Base-by-base conservation (phyloP, 2,888 invertebrate species). In the Drosophila lutescens region DNA sequence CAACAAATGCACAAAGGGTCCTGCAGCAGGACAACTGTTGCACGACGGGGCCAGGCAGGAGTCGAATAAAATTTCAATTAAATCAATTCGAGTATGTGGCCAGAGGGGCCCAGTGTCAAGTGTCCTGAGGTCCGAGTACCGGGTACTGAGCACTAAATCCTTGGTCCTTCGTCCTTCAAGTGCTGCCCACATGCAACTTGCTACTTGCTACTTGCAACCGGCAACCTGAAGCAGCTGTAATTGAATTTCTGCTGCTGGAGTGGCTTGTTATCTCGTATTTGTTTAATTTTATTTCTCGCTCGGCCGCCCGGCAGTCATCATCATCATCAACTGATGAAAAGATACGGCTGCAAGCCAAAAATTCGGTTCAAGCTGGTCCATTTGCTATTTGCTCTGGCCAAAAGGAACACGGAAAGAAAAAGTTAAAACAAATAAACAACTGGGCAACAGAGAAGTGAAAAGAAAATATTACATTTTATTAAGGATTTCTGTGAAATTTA, bases 251-350 rank as follows among this genome's bases (percentile, higher is more conserved):
- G 36, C 67, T 68, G 55, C 65, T 71, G 51, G 34, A 75, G 80
- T 60, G 68, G 70, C 73, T 73, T 83, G 76, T 80, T 80, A 80
- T 78, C 80, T 73, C 51, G 47, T 77, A 63, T 73, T 86, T 83
- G 84, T 86, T 86, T 86, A 72, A 78, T 80, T 86, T 80, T 83
- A 71, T 60, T 67, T 70, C 70, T 70, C 59, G 71, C 74, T 71
- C 60, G 51, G 47, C 17, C 60, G 70, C 53, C 36, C 36, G 50
- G 41, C 65, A 61, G 61, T 69, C 72, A 61, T 71, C 72, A 61
- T 55, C 55, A 68, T 71, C 72, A 61, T 55, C 55, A 68, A 46
- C 55, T 68, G 66, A 66, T 66, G 68, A 32, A 66, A 66, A 67
- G 66, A 66, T 68, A 55, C 65, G 38, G 46, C 65, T 47, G 38